phyloP scores from a whole-genome alignment of 2,113 vertebrate species.

The Tautogolabrus adspersus region DNA sequence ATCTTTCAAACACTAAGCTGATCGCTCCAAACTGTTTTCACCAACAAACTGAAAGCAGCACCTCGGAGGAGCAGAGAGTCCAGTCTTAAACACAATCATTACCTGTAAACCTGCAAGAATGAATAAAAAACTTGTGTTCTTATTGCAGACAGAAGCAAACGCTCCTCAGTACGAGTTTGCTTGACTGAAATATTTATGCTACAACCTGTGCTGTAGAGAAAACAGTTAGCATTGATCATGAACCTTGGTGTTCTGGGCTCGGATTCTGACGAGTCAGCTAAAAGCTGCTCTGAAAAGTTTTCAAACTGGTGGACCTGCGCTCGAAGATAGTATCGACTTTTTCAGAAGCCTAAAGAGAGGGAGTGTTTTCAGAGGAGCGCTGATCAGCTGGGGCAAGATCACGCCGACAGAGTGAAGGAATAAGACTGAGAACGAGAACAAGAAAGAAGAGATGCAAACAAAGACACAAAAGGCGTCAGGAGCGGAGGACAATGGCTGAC shows the following conservation, averaged over 20 bases:
- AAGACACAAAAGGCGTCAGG: too few relatives aligned
- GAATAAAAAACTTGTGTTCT: too few relatives aligned
- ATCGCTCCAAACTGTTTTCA: too few relatives aligned
- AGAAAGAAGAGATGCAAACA: neutral
- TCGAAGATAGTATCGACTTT: neutral
- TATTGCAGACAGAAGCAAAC: too few relatives aligned
- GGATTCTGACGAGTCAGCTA: neutral
- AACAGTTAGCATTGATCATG: neutral
- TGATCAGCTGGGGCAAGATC: too few relatives aligned
- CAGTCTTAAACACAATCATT: neutral
- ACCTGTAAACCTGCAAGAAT: too few relatives aligned
- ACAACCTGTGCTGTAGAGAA: neutral
- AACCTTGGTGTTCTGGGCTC: too few relatives aligned
- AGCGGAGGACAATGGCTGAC: neutral
- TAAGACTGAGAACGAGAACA: neutral
- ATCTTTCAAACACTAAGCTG: too few relatives aligned
- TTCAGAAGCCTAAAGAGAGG: too few relatives aligned
- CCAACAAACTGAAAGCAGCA: too few relatives aligned
- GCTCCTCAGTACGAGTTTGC: neutral
- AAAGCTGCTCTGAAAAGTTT: neutral
- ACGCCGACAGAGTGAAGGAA: neutral
- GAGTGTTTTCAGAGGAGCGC: too few relatives aligned
- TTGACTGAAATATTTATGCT: neutral
- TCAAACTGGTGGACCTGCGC: neutral
- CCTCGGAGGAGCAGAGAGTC: too few relatives aligned